Evolutionary conservation across 2,797 vertebrate genomes (phyloP).

Genomic region (Urosaurus nigricauda): DNA sequence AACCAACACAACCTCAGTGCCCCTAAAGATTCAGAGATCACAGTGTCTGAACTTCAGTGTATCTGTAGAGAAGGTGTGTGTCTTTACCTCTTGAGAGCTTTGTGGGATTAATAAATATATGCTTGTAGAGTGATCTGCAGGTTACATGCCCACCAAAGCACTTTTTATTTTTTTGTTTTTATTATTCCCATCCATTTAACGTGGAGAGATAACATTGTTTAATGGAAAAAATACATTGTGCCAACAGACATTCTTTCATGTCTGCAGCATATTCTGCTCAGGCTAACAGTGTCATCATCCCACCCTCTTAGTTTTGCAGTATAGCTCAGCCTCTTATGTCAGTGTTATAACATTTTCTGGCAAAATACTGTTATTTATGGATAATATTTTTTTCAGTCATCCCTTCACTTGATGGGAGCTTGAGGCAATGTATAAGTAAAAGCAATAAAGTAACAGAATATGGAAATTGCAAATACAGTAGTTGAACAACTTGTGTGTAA

Average conservation of each 20-base stretch:
- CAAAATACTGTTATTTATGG: neutral
- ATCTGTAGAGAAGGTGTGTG: neutral
- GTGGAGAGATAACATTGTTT: neutral
- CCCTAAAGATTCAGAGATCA: slow-evolving; percentile 3
- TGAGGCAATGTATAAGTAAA: slow-evolving; percentile 7
- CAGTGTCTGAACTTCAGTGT: neutral
- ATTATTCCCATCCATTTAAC: neutral
- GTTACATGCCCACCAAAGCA: neutral
- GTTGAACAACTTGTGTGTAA: slow-evolving; percentile 1
- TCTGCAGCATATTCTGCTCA: neutral
- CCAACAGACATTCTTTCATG: neutral
- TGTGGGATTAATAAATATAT: slow-evolving; percentile 3
- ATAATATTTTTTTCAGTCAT: neutral
- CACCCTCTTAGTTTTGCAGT: too few relatives aligned
- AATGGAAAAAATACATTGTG: neutral
- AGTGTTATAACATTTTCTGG: neutral
- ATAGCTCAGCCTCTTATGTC: neutral
- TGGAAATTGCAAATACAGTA: neutral
- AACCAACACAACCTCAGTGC: neutral
- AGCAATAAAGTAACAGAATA: neutral
- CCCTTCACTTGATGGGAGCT: neutral
- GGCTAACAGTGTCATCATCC: neutral
- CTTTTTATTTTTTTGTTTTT: neutral
- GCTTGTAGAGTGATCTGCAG: slow-evolving; percentile 15
- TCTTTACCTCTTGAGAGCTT: neutral